Evolutionary conservation across 2,113 vertebrate species (phyloP).

Genomic region (Carlito syrichta): DNA sequence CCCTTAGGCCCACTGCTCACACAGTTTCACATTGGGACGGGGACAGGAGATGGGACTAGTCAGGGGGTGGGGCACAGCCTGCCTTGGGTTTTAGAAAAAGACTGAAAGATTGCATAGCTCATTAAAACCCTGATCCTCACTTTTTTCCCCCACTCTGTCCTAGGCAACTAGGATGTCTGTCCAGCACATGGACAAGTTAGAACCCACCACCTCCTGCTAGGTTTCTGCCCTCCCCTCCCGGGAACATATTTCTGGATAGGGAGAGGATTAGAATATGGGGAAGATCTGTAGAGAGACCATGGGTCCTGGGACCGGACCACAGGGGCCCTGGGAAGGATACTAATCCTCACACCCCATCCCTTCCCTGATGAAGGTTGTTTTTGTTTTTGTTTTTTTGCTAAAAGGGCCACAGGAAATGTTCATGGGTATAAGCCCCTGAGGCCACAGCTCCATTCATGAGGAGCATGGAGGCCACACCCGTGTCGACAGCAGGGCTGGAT

Average conservation of each 20-base stretch:
- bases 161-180: conserved; percentile 73
- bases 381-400: conserved; percentile 79
- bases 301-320: background rate
- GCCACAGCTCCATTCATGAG: background rate
- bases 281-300: background rate
- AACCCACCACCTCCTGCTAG: background rate
- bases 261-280: background rate
- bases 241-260: background rate
- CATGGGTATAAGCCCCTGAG: conserved; percentile 57
- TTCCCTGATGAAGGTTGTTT: background rate
- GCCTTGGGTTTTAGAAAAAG: conserved; percentile 83
- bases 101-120: conserved; percentile 91
- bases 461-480: conserved; percentile 40
- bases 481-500: conserved; percentile 21
- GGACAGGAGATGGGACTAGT: background rate
- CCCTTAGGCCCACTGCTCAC: conserved; percentile 83
- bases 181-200: background rate
- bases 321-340: background rate
- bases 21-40: background rate
- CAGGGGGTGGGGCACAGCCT: conserved; percentile 34
- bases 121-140: conserved; percentile 70
- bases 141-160: conserved; percentile 71
- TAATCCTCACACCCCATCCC: conserved; percentile 29
- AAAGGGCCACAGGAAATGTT: conserved; percentile 76
- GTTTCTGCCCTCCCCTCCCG: background rate